Conservation (phyloP, 2,113 vertebrate genomes). For the Thymallus thymallus region DNA sequence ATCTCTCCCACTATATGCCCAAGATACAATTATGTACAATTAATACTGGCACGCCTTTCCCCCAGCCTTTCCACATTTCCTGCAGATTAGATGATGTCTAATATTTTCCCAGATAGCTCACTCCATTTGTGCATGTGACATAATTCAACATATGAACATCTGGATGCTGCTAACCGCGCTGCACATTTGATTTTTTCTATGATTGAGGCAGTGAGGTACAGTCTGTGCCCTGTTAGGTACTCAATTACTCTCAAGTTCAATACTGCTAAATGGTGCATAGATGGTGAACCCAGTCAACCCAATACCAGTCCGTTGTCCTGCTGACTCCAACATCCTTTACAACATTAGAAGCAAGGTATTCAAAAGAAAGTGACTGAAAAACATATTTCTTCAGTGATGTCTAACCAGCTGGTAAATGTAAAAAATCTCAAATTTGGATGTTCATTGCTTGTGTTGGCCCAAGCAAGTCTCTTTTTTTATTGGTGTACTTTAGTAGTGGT, state of each 20-base stretch:
- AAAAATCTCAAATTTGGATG: no score
- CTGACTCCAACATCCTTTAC: not conserved
- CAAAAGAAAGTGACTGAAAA: not conserved
- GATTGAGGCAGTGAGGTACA: constrained; percentile 28
- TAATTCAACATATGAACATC: constrained; percentile 68
- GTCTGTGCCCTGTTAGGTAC: not conserved
- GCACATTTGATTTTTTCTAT: constrained; percentile 19
- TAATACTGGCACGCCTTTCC: constrained; percentile 34
- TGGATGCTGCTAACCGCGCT: constrained; percentile 56
- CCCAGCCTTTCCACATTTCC: constrained; percentile 58
- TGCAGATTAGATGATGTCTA: constrained; percentile 48
- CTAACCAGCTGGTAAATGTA: not conserved
- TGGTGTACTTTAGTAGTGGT: no score
- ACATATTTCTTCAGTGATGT: not conserved
- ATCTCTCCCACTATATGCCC: constrained; percentile 3
- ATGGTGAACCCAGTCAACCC: constrained; percentile 25
- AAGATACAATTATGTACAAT: constrained; percentile 34
- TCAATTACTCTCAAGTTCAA: not conserved
- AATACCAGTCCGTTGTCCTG: constrained; percentile 3
- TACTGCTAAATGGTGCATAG: not conserved
- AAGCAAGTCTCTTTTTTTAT: no score
- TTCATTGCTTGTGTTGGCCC: no score
- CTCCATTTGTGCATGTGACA: constrained; percentile 58
- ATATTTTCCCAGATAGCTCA: constrained; percentile 67
- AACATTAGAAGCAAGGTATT: not conserved